Base-by-base conservation (phyloP, 2,888 invertebrate genomes). In the Sisyra terminalis region DNA sequence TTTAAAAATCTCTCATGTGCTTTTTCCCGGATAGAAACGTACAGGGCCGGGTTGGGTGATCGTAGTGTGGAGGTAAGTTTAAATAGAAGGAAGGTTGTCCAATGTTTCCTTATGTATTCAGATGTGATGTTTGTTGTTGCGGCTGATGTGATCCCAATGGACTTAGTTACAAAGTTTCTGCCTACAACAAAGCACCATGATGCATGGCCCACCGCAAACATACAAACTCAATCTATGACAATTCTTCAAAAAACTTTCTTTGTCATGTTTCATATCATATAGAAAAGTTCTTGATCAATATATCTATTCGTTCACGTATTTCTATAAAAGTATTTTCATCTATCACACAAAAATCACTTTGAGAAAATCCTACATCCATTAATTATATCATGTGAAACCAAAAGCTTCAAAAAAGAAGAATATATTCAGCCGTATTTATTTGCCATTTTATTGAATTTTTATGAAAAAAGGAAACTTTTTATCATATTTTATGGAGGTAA, bases 211-310 rank as follows among this genome's bases (percentile, higher is more conserved):
- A 45, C 46, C 45, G 42, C 15, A 11, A 40, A 35, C 16, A 50
- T 50, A 52, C 53, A 57, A 57, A 59, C 58, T 58, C 58, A 57
- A 58, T 59, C 57, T 54, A 45, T 54, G 50, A 57, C 57, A 59
- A 59, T 59, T 59, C 58, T 58, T 57, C 57, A 58, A 53, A 53
- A 59, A 58, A 54, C 57, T 58, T 35, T 35, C 35, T 35, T 58
- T 57, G 56, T 56, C 54, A 52, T 54, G 53, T 52, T 24, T 24
- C 24, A 24, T 24, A 24, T 24, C 3, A 24, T 24, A 24, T 24
- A 24, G n/a, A n/a, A 24, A 35, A 35, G 35, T 35, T 35, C 35
- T 35, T 15, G 32, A 32, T 32, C 14, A 32, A 32, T 32, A 13
- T 32, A 13, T 32, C 14, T 32, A 32, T 13, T 32, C 32, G 14